Evolutionary conservation across 2,797 vertebrate genomes (phyloP).

Genomic region (Mareca strepera): DNA sequence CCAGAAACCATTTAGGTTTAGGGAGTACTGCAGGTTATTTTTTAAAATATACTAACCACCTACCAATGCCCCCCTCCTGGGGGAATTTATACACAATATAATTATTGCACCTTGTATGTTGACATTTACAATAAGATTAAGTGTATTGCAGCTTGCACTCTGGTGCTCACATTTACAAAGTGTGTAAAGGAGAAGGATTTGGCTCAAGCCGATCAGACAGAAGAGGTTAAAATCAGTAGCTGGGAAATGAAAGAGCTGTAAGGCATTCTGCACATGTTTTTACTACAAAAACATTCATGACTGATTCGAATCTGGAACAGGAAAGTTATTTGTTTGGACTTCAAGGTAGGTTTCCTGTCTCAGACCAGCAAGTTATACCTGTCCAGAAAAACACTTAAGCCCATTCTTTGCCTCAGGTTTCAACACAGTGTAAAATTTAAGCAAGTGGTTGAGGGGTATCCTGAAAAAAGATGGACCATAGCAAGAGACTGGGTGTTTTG

Average conservation of each 20-base stretch:
- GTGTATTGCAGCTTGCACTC: background rate
- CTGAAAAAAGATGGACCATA: background rate
- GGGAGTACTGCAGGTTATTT: background rate
- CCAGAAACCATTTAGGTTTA: background rate
- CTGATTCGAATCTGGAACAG: conserved; percentile 30
- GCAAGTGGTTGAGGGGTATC: background rate
- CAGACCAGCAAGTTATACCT: conserved; percentile 39
- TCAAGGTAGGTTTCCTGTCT: conserved; percentile 45
- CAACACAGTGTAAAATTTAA: background rate
- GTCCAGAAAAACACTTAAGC: conserved; percentile 12
- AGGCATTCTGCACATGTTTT: background rate
- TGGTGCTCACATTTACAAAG: background rate
- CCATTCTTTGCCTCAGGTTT: conserved; percentile 11
- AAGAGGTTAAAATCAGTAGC: conserved; percentile 36
- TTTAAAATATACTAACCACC: background rate
- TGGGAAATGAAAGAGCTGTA: conserved; percentile 5
- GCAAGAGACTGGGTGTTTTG: background rate
- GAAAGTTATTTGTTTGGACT: conserved; percentile 39
- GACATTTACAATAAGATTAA: background rate
- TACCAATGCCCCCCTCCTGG: background rate
- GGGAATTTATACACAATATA: conserved; percentile 11
- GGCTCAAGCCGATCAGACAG: background rate
- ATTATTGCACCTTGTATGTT: background rate
- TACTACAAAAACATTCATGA: conserved; percentile 11
- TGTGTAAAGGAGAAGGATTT: conserved; percentile 7